Conservation (phyloP, 2,888 invertebrate species). For the Tetheella fluctuosa region DNA sequence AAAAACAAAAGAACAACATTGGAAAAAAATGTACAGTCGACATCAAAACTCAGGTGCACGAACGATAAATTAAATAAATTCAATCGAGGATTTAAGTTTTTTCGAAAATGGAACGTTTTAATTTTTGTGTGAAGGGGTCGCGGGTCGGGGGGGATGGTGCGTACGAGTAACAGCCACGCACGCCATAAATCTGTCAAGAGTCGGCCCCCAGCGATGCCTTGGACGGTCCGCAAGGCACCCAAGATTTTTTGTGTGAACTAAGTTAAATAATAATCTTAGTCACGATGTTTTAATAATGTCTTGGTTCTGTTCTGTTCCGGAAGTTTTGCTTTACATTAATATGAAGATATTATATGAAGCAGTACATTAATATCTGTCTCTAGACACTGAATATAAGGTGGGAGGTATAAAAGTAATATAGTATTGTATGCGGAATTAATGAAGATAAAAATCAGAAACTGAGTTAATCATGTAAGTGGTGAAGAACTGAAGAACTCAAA, state of each 20-base stretch:
- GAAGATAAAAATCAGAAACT: no score
- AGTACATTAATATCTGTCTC: no score
- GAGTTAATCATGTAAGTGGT: no score
- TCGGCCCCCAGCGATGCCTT: slow-evolving; percentile 66
- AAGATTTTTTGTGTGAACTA: slow-evolving; percentile 38
- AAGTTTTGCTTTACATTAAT: neutral
- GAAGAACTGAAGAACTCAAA: no score
- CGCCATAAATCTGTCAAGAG: slow-evolving; percentile 77
- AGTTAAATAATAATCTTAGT: slow-evolving; percentile 32
- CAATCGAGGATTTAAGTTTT: slow-evolving; percentile 60
- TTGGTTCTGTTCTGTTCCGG: neutral
- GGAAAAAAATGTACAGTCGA: slow-evolving; percentile 23
- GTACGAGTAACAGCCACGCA: slow-evolving; percentile 69
- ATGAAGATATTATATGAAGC: slow-evolving; percentile 21
- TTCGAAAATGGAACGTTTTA: slow-evolving; percentile 66
- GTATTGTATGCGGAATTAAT: no score
- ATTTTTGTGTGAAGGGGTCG: slow-evolving; percentile 55
- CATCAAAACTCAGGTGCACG: slow-evolving; percentile 39
- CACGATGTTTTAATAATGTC: slow-evolving; percentile 9
- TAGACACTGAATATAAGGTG: no score
- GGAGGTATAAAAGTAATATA: no score
- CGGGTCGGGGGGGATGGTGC: slow-evolving; percentile 41
- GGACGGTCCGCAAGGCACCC: slow-evolving; percentile 60
- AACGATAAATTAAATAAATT: slow-evolving; percentile 45
- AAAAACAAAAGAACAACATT: neutral